Evolutionary conservation across 1,140 invertebrate genomes (phyloP).

Genomic region (Drusus annulatus): DNA sequence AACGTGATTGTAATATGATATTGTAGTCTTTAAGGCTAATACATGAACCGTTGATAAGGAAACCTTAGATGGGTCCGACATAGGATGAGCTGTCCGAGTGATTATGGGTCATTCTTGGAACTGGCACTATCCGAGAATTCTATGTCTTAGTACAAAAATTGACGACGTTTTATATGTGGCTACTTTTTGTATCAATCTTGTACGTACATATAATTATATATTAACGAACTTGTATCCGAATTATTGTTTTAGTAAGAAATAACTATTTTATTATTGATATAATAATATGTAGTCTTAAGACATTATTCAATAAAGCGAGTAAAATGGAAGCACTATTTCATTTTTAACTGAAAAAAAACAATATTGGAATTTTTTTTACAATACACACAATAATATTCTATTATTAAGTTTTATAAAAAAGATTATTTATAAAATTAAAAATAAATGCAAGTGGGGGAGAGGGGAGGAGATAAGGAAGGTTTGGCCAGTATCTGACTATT

Average conservation of each 20-base stretch:
- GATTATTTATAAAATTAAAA: no score
- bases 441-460: no score
- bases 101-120: not conserved
- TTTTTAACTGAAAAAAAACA: no score
- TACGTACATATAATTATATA: not conserved
- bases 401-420: no score
- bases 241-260: constrained; percentile 33
- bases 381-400: no score
- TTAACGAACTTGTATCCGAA: constrained; percentile 17
- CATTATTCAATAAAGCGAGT: constrained; percentile 18
- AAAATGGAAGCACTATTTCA: not conserved
- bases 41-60: not conserved
- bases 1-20: no score
- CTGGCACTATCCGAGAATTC: not conserved
- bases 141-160: not conserved
- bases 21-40: no score
- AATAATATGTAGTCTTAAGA: constrained; percentile 8
- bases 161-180: not conserved
- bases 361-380: no score
- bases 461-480: no score
- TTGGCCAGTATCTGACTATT: no score
- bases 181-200: constrained; percentile 17
- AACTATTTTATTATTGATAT: constrained; percentile 35
- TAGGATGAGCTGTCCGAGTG: not conserved
- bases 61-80: not conserved